Evolutionary conservation across 2,797 vertebrate genomes (phyloP), one percentile per base, ranked within the genome.

Genomic region (Yasuhikotakia modesta): DNA sequence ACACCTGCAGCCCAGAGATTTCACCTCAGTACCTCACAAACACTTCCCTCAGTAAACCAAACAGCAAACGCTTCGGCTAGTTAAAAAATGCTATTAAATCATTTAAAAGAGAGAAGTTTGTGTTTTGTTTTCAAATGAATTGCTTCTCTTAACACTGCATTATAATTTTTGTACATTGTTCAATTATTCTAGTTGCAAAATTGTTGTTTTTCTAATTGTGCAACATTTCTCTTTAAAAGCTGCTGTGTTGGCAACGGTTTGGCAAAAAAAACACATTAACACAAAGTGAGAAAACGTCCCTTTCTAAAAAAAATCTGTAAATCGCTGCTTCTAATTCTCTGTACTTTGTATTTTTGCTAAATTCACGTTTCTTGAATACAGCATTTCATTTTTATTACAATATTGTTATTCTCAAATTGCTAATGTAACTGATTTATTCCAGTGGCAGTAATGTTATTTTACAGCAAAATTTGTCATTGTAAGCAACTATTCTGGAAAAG

Each of bases 1-100:
- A 98, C 96, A 89, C 95, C 96, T 99, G 68, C 22, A 65, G 30
- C 43, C 7, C 3, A 60, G 24, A 43, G 39, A 43, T 43, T 35
- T 35, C 32, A 35, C 32, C 32, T 35, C 32, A 32, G 30, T 32
- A 10, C 39, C 10, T 2, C 10, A 11, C 39, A 43, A 10, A 8
- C 8, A 1, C 11, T 27, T 17, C 24, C 16, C 12, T 60, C 14
- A 17, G 5, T 48, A 14, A 48, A 17, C 46, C 10, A 43, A 1
- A 43, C 39, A 2, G 39, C 39, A 10, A 30, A 57, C 13, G 55
- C n/a, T n/a, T n/a, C n/a, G n/a, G n/a, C n/a, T n/a, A n/a, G n/a
- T n/a, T n/a, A n/a, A n/a, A n/a, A n/a, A n/a, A n/a, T n/a, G n/a
- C n/a, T n/a, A n/a, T n/a, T n/a, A n/a, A n/a, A n/a, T n/a, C n/a